phyloP scores from a whole-genome alignment of 2,888 invertebrate genomes.

The Sesia bembeciformis region DNA sequence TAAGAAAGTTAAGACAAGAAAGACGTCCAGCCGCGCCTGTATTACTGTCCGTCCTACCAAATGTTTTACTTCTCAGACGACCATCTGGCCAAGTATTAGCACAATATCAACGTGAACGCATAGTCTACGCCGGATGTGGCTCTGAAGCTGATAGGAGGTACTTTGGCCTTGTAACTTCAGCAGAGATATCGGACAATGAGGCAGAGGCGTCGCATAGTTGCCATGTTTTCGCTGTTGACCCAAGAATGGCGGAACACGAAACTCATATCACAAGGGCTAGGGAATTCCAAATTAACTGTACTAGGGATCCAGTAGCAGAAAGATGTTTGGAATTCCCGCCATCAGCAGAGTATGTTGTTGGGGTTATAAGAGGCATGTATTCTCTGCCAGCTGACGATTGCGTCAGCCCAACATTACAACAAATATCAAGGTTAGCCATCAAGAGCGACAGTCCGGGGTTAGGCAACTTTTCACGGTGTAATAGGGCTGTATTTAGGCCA shows the following conservation, averaged over 20 bases:
- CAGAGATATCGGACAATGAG: slow-evolving; percentile 68
- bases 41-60: slow-evolving; percentile 87
- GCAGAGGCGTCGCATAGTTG: slow-evolving; percentile 85
- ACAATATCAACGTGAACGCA: slow-evolving; percentile 88
- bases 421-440: slow-evolving; percentile 56
- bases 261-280: slow-evolving; percentile 86
- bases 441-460: slow-evolving; percentile 62
- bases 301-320: slow-evolving; percentile 83
- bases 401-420: slow-evolving; percentile 49
- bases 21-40: slow-evolving; percentile 90
- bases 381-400: slow-evolving; percentile 71
- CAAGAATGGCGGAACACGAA: slow-evolving; percentile 87
- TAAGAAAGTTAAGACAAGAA: slow-evolving; percentile 90
- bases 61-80: slow-evolving; percentile 86
- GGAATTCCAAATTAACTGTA: slow-evolving; percentile 90
- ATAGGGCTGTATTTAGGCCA: slow-evolving; percentile 45
- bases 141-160: slow-evolving; percentile 93
- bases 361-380: slow-evolving; percentile 82
- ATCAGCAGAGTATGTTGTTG: slow-evolving; percentile 85
- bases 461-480: slow-evolving; percentile 49
- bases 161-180: slow-evolving; percentile 93
- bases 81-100: slow-evolving; percentile 86
- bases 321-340: slow-evolving; percentile 92
- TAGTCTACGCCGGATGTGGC: slow-evolving; percentile 92
- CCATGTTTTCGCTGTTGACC: slow-evolving; percentile 95